phyloP scores from a whole-genome alignment of 1,140 invertebrate species.

The Phenacoccus solenopsis region DNA sequence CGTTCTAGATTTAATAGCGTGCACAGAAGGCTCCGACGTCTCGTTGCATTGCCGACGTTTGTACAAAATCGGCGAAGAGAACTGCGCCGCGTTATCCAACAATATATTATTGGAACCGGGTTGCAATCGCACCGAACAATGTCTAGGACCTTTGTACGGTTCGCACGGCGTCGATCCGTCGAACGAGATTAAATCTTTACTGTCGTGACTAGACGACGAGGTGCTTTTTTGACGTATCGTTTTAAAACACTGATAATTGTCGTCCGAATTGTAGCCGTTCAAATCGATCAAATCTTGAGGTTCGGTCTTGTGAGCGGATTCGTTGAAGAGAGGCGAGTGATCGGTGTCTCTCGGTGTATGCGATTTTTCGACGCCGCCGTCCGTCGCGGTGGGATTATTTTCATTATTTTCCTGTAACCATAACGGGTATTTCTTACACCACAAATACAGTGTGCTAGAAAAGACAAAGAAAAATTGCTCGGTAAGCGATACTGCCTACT shows the following conservation, averaged over 20 bases:
- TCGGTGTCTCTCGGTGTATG: not conserved
- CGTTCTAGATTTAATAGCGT: constrained; percentile 11
- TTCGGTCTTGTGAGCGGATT: not conserved
- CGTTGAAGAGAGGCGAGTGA: not conserved
- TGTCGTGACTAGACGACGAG: not conserved
- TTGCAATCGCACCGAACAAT: constrained; percentile 56
- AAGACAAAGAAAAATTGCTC: not conserved
- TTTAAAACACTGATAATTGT: constrained; percentile 9
- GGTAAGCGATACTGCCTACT: not conserved
- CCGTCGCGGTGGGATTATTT: not conserved
- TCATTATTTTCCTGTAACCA: not conserved
- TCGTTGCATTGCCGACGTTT: constrained; percentile 24
- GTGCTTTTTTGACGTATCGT: not conserved
- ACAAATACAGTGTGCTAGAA: not conserved
- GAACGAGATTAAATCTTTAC: constrained; percentile 5
- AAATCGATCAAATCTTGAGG: constrained; percentile 11
- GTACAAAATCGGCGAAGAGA: constrained; percentile 26
- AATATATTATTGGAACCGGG: constrained; percentile 62
- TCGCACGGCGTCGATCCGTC: not conserved
- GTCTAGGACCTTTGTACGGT: constrained; percentile 37
- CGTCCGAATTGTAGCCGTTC: constrained; percentile 5
- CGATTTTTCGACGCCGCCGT: not conserved
- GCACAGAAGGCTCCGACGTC: constrained; percentile 20
- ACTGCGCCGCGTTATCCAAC: constrained; percentile 48
- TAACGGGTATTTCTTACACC: not conserved